These are phyloP conservation scores for Prorops nasuta DNA, from an alignment of 1,140 invertebrate genomes.

Conservation along the genomic window DNA sequence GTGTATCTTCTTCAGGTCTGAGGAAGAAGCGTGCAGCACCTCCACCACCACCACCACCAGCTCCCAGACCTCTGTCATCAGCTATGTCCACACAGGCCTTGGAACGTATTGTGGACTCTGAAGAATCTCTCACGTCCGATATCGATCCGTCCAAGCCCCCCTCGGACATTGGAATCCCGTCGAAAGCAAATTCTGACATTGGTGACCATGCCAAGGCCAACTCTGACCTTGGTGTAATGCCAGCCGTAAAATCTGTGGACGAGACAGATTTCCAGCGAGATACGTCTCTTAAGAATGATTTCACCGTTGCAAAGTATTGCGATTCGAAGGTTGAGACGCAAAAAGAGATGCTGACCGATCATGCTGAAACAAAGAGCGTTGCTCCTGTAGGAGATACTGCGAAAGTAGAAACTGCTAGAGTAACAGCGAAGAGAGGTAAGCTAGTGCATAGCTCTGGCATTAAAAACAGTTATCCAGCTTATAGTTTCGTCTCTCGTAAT, in stretches of 20 bases:
- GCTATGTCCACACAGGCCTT: slow-evolving; percentile 48
- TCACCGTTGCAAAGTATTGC: neutral
- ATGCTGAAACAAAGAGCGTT: neutral
- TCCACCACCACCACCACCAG: slow-evolving; percentile 26
- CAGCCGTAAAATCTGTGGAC: neutral
- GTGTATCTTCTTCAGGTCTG: slow-evolving; percentile 34
- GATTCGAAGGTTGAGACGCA: neutral
- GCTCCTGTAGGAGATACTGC: neutral
- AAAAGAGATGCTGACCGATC: neutral
- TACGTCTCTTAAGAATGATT: neutral
- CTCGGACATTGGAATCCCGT: slow-evolving; percentile 40
- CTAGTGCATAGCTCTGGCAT: slow-evolving; percentile 36
- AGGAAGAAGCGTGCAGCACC: slow-evolving; percentile 50
- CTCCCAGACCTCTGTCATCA: slow-evolving; percentile 40
- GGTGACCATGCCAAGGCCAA: slow-evolving; percentile 28
- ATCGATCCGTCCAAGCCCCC: slow-evolving; percentile 49
- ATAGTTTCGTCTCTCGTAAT: slow-evolving; percentile 33
- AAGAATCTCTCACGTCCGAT: slow-evolving; percentile 49
- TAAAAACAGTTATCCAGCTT: slow-evolving; percentile 23
- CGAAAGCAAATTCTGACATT: slow-evolving; percentile 41
- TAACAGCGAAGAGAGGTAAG: slow-evolving; percentile 49
- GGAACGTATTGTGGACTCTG: slow-evolving; percentile 50
- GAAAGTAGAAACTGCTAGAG: slow-evolving; percentile 40
- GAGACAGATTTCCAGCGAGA: neutral
- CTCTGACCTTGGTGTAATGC: slow-evolving; percentile 29